Evolutionary conservation across 2,888 invertebrate species (phyloP).

Genomic region (Synergus laeviventris): DNA sequence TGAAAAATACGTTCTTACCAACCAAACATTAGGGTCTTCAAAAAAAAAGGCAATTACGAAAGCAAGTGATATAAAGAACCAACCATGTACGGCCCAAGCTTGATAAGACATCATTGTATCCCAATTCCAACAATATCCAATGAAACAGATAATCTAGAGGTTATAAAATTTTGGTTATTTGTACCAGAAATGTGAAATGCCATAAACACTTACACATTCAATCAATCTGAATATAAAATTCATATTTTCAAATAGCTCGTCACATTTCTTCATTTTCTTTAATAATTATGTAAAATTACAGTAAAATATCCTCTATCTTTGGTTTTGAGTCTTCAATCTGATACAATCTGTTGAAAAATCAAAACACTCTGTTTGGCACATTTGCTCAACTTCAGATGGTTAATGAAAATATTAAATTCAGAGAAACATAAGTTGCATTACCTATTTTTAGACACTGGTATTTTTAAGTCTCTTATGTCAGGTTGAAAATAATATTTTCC

Average conservation of each 20-base stretch:
- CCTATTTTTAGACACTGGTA: not conserved
- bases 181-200: not conserved
- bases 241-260: not conserved
- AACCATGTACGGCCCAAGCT: conserved; percentile 53
- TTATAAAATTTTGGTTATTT: conserved; percentile 27
- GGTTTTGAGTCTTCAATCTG: not conserved
- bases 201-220: not conserved
- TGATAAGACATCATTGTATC: conserved; percentile 21
- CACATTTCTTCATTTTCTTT: not conserved
- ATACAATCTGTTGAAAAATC: not conserved
- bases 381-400: not conserved
- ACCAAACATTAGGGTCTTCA: conserved; percentile 52
- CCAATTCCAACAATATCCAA: conserved; percentile 45
- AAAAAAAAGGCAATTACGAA: conserved; percentile 53
- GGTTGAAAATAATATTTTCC: not conserved
- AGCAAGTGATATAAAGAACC: conserved; percentile 52
- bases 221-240: not conserved
- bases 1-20: conserved; percentile 46
- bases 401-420: not conserved
- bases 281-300: not conserved
- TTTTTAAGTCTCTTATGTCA: not conserved
- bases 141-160: conserved; percentile 46
- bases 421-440: too few relatives aligned
- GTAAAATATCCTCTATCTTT: not conserved
- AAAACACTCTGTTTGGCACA: not conserved